Base-by-base conservation (phyloP, 2,888 invertebrate species). In the Ectemnius continuus region DNA sequence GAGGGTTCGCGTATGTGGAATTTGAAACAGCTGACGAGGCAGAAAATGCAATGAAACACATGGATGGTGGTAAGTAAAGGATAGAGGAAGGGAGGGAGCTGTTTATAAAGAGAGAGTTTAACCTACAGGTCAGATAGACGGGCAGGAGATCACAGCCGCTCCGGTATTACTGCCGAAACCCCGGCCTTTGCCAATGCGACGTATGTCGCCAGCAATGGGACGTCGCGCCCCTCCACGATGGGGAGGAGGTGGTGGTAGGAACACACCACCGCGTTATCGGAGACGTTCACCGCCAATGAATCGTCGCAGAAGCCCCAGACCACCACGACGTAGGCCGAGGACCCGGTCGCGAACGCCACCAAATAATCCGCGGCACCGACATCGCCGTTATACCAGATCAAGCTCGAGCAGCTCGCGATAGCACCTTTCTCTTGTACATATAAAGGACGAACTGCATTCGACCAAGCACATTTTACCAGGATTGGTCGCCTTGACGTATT, bases 21-120 rank as follows among this genome's bases (percentile, higher is more conserved):
- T 99, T 96, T 91, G 95, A 94, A 80, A 97, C 95, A 67, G 93
- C 98, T 0, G 99, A 99, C 83, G 98, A 99, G 91, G 99, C 99
- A 20, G 98, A 99, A 90, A 98, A 98, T 91, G 99, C 99, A 0
- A 97, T 99, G 95, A 99, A 99, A 91, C 98, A 99, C 89, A 99
- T 99, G 99, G 99, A 99, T 92, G 99, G 99, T 89, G 99, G 96
- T 94, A 92, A 85, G 76, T 66, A 14, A 0, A 14, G n/a, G n/a
- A n/a, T n/a, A n/a, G n/a, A n/a, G n/a, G n/a, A n/a, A n/a, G 23
- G 47, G 5, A 11, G 36, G 36, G 11, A 4, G 8, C 36, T 36
- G 6, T 36, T 36, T 36, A 36, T 36, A 11, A 36, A 36, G 11
- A 36, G 36, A 4, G 6, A 36, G 6, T 36, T 74, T 13, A 36